A percentile compares a stretch with the other conserved stretches of the same genome.
Conservation (phyloP, 1,140 invertebrate species). For the Drosophila leontia region DNA sequence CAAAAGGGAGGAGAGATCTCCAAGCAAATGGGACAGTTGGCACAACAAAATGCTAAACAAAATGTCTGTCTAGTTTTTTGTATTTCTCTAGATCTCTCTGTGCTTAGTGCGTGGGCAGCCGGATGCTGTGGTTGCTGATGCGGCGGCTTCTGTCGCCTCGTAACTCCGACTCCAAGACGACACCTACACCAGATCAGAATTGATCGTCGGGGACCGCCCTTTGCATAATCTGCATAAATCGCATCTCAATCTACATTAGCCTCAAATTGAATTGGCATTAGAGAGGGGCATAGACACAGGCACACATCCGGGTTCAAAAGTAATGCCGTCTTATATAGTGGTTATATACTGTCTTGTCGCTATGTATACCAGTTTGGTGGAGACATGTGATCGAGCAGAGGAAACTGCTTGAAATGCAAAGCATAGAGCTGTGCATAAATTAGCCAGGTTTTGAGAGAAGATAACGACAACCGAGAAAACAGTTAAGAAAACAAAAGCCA, state of each 20-base stretch:
- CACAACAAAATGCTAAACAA: slow-evolving; percentile 44
- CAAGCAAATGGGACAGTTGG: slow-evolving; percentile 29
- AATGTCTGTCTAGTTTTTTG: slow-evolving; percentile 30
- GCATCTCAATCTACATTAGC: slow-evolving; percentile 61
- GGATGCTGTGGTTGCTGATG: slow-evolving; percentile 39
- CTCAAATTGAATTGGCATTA: slow-evolving; percentile 63
- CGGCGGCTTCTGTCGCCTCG: slow-evolving; percentile 21
- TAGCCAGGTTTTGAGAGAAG: slow-evolving; percentile 33
- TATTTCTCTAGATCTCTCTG: neutral
- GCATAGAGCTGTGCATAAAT: slow-evolving; percentile 67
- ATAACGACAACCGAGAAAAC: slow-evolving; percentile 19
- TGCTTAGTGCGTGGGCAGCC: slow-evolving; percentile 37
- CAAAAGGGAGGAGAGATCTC: slow-evolving; percentile 32
- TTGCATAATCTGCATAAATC: slow-evolving; percentile 67
- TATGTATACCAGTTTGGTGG: slow-evolving; percentile 59
- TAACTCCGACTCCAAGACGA: slow-evolving; percentile 15
- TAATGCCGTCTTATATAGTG: slow-evolving; percentile 17
- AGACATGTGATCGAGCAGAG: slow-evolving; percentile 47
- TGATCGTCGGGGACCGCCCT: slow-evolving; percentile 33
- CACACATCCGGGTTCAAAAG: slow-evolving; percentile 66
- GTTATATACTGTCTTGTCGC: slow-evolving; percentile 15
- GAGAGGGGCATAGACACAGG: slow-evolving; percentile 19
- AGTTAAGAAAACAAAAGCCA: slow-evolving; percentile 33
- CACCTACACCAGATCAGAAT: slow-evolving; percentile 37
- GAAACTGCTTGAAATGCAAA: slow-evolving; percentile 70